Base-by-base conservation (phyloP, 2,888 invertebrate genomes). In the Thera obeliscata region DNA sequence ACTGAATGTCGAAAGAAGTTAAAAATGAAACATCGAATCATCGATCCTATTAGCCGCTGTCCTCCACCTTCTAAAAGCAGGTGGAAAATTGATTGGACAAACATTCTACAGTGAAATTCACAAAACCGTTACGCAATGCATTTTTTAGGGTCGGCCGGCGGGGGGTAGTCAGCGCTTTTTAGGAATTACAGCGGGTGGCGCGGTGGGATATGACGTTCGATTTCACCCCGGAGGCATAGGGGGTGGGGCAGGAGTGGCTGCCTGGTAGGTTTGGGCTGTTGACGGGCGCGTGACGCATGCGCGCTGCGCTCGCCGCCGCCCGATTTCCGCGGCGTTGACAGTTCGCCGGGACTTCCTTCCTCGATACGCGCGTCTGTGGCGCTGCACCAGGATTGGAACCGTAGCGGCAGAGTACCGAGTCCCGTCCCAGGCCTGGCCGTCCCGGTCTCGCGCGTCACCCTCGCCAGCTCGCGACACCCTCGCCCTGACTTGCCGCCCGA, bases 291-390 rank as follows among this genome's bases (percentile, higher is more conserved):
- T 80, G 90, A 89, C 94, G 94, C 94, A 80, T 90, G 94, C 94
- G 94, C 88, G 74, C 77, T 84, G 79, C 77, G 81, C 76, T 74
- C 80, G 81, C 87, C 89, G 89, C 89, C 90, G 94, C 94, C 94
- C 94, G 91, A 88, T 91, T 93, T 94, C 95, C 94, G 95, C 92
- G 91, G 93, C 94, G 94, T 93, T 94, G 95, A 95, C 95, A 95
- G 95, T 95, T 94, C 94, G 89, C 91, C 90, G 87, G 90, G 90
- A 88, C 89, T 88, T 89, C 91, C 89, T 92, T 94, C 94, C 94
- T 91, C 90, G 89, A 90, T 83, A 86, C 84, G 90, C 90, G 93
- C 87, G 91, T 91, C 85, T 87, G 87, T 86, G 89, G 88, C 84
- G 86, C 81, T 86, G 87, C 84, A 87, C 82, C 85, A 85, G 75